A percentile compares a stretch with the other conserved stretches of the same genome.
phyloP scores from a whole-genome alignment of 2,113 vertebrate genomes.

The Paralichthys olivaceus region DNA sequence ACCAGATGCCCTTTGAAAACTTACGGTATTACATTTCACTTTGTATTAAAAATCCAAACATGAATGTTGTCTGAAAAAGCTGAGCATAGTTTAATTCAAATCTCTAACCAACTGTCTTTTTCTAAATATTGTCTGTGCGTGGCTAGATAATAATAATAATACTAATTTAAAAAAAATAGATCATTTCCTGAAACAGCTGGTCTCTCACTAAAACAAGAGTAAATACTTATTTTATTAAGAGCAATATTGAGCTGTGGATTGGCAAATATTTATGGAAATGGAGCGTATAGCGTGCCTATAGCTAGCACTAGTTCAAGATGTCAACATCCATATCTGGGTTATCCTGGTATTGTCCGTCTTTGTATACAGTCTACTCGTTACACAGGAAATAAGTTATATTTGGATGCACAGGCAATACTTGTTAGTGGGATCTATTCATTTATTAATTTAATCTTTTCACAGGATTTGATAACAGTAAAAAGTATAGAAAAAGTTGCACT shows the following conservation, averaged over 20 bases:
- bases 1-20: slow-evolving; percentile 28
- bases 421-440: slow-evolving; percentile 3
- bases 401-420: background rate
- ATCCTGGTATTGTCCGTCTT: background rate
- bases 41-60: background rate
- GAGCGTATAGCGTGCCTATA: too few species aligned
- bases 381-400: background rate
- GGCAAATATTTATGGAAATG: too few species aligned
- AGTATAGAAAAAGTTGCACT: slow-evolving; percentile 28
- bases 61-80: background rate
- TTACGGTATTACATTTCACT: slow-evolving; percentile 17
- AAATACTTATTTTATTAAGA: background rate
- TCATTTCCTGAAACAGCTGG: background rate
- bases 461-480: background rate
- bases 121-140: background rate
- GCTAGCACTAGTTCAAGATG: background rate
- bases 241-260: background rate
- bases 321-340: background rate
- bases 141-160: background rate
- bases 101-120: background rate
- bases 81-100: background rate
- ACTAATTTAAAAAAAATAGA: too few species aligned
- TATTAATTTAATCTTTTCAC: background rate
- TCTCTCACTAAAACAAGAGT: background rate
- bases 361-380: too few species aligned